phyloP scores from a whole-genome alignment of 2,888 invertebrate species.

The Mamestra brassicae region DNA sequence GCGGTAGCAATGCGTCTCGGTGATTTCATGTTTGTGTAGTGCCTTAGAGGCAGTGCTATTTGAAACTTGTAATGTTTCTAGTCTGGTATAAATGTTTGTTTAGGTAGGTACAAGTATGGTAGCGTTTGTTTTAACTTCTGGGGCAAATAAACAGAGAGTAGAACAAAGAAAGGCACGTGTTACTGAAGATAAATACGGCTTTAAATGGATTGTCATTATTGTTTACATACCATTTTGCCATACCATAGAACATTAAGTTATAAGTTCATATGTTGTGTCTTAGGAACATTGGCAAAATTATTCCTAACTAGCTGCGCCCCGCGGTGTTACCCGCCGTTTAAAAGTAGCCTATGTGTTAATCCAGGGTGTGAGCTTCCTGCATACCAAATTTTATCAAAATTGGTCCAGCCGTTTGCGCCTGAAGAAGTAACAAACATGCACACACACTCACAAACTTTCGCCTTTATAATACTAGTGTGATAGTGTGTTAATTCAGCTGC shows the following conservation, averaged over 20 bases:
- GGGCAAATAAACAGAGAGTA: slow-evolving; percentile 35
- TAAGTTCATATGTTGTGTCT: background rate
- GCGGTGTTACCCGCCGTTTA: no score
- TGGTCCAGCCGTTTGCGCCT: no score
- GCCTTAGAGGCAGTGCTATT: slow-evolving; percentile 59
- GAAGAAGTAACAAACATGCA: no score
- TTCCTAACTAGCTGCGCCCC: no score
- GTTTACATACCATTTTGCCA: background rate
- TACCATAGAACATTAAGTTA: background rate
- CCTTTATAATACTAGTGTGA: no score
- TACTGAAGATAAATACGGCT: slow-evolving; percentile 26
- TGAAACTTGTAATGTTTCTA: slow-evolving; percentile 32
- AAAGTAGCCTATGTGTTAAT: no score
- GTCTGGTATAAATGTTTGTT: background rate
- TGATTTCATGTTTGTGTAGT: slow-evolving; percentile 62
- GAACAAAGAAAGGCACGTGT: slow-evolving; percentile 31
- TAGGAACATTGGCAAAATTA: background rate
- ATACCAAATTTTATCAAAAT: no score
- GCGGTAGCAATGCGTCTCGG: slow-evolving; percentile 24
- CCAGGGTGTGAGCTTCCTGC: no score
- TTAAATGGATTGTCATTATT: slow-evolving; percentile 22
- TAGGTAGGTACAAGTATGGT: background rate
- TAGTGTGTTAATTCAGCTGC: background rate
- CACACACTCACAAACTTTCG: no score
- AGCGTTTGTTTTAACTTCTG: slow-evolving; percentile 25